Evolutionary conservation across 1,140 invertebrate genomes (phyloP).

Genomic region (Drosophila albomicans): DNA sequence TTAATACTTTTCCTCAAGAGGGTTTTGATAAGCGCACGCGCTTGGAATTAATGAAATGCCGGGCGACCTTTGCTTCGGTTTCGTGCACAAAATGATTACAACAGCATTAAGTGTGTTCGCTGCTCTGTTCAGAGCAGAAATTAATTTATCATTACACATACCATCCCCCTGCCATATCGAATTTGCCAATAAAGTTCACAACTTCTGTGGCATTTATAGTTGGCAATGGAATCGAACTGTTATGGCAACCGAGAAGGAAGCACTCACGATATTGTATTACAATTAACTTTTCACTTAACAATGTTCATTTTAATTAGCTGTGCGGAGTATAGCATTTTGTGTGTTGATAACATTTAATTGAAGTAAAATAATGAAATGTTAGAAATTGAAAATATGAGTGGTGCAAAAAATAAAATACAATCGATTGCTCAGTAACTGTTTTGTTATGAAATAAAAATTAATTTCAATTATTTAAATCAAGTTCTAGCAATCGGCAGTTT

Average conservation of each 20-base stretch:
- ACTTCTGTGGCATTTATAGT: conserved; percentile 5
- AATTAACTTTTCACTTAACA: conserved; percentile 1
- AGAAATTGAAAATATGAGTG: no score
- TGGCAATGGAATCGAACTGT: not conserved
- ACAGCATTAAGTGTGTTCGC: conserved; percentile 1
- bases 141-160: conserved; percentile 63
- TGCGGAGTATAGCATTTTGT: not conserved
- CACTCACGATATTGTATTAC: conserved; percentile 1
- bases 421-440: no score
- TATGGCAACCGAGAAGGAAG: not conserved
- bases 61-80: conserved; percentile 39
- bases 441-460: no score
- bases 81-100: conserved; percentile 25
- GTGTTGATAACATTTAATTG: not conserved
- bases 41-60: conserved; percentile 72
- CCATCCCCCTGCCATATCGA: conserved; percentile 7
- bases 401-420: no score
- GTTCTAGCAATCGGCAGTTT: no score
- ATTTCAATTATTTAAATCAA: no score
- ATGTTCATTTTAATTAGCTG: not conserved
- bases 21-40: conserved; percentile 61
- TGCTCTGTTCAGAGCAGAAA: conserved; percentile 33
- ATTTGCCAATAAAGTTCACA: conserved; percentile 11
- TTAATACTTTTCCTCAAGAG: conserved; percentile 46
- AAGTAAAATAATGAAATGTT: not conserved